Evolutionary conservation across 2,797 vertebrate genomes (phyloP), one percentile per base, ranked within the genome.

Genomic region (Spondyliosoma cantharus): DNA sequence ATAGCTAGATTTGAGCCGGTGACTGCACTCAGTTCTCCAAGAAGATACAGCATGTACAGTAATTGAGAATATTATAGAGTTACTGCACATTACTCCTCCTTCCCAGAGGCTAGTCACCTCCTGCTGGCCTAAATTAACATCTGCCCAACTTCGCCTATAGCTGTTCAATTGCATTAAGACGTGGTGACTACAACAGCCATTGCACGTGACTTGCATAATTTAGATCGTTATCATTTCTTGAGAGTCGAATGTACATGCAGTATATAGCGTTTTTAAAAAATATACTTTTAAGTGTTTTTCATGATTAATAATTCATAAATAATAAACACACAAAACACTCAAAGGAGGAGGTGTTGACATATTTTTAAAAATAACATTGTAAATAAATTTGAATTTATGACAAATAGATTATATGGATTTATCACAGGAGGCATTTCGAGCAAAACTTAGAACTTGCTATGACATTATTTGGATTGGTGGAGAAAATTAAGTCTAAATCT

Each of bases 391-490:
- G 49, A n/a, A 13, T 2, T 19, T 46, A 46, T 46, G 17, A 45
- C 14, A 13, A 25, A 19, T 14, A 19, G 45, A 64, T n/a, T 22
- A 19, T 3, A 20, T n/a, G 19, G 16, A 19, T 58, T 67, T 57
- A 24, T 24, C 20, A 66, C 62, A 45, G 46, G 3, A 54, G 24
- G 24, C 16, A 25, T 15, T 8, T 19, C 22, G 11, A 9, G 42
- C 32, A 53, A 60, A 12, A 62, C 1, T 46, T 46, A 15, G 11
- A 62, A 48, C 11, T 5, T 66, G 2, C 9, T n/a, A 8, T 8
- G 17, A 42, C 53, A 66, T 52, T 58, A 22, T 66, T 65, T 59
- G 25, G 54, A 46, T 25, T 56, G 19, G 62, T 62, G 29, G 16
- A 22, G 19, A 61, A 16, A 62, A 67, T 49, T 6, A 42, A 67